Percentiles rank a stretch among this genome's conserved stretches.
phyloP scores from a whole-genome alignment of 2,113 vertebrate genomes.

The Anser cygnoides region DNA sequence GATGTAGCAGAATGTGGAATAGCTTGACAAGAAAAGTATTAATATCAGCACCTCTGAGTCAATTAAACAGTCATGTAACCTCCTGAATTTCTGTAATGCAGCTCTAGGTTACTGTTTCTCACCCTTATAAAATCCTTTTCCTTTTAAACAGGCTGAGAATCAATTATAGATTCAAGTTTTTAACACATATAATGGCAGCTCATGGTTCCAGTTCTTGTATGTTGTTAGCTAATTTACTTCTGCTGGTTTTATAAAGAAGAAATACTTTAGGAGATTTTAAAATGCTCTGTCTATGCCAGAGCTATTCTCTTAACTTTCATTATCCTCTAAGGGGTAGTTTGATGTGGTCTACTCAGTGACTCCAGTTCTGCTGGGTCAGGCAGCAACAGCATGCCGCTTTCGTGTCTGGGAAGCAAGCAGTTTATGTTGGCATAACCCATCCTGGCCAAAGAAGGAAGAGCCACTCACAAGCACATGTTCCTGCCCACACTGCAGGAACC shows the following conservation, averaged over 20 bases:
- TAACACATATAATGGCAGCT: background rate
- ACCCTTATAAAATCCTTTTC: background rate
- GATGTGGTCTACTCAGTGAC: accelerated
- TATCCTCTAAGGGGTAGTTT: background rate
- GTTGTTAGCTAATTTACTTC: background rate
- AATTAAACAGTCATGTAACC: background rate
- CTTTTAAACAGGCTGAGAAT: background rate
- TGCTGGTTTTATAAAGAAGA: background rate
- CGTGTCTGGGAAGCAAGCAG: background rate
- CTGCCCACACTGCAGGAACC: background rate
- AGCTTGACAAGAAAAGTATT: background rate
- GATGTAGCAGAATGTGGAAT: background rate
- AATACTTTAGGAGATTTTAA: background rate
- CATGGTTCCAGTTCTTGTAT: background rate
- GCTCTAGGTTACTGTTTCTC: background rate
- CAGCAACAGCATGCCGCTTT: background rate
- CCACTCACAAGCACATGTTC: accelerated
- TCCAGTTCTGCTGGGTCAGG: background rate
- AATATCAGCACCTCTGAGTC: background rate
- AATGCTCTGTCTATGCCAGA: background rate
- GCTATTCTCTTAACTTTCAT: background rate
- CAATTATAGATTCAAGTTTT: background rate
- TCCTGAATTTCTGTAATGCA: background rate
- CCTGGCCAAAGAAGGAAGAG: background rate
- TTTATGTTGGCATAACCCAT: background rate